These are phyloP conservation scores for Chiridota heheva DNA, from an alignment of 35 echinoderm and acorn worm species.

Conservation along the genomic window DNA sequence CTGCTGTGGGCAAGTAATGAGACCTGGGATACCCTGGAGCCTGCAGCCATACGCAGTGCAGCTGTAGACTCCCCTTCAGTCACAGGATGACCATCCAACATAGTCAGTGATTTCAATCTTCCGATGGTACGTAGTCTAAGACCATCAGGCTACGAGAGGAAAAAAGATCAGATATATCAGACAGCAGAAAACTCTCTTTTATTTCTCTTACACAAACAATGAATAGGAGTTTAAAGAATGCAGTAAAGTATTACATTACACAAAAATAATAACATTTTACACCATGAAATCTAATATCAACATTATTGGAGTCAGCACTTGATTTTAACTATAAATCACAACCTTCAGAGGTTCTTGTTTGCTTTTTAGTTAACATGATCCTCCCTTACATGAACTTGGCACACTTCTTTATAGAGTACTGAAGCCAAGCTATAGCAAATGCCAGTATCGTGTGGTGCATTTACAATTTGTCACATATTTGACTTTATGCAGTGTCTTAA, in stretches of 20 bases:
- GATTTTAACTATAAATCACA: too few relatives aligned
- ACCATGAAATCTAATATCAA: too few relatives aligned
- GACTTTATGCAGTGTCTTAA: too few relatives aligned
- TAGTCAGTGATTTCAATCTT: constrained; percentile 78
- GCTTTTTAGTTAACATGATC: too few relatives aligned
- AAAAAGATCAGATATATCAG: neutral
- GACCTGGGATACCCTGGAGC: constrained; percentile 90
- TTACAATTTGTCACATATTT: too few relatives aligned
- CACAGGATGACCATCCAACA: constrained; percentile 72
- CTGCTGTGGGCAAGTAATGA: constrained; percentile 88
- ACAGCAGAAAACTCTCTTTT: neutral
- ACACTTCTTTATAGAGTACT: too few relatives aligned
- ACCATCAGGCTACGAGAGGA: constrained; percentile 75
- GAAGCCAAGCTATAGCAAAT: too few relatives aligned
- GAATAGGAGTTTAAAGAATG: neutral
- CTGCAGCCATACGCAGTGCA: constrained; percentile 95
- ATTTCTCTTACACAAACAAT: neutral
- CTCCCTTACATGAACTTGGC: too few relatives aligned
- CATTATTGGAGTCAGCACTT: too few relatives aligned
- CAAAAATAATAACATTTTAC: neutral
- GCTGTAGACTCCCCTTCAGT: constrained; percentile 92
- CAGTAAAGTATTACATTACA: neutral
- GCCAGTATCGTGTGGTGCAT: too few relatives aligned
- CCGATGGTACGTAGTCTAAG: constrained; percentile 86
- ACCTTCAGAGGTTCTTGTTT: too few relatives aligned